These are phyloP conservation scores for Saguinus midas DNA, from an alignment of 2,113 vertebrate genomes.

Conservation along the genomic window DNA sequence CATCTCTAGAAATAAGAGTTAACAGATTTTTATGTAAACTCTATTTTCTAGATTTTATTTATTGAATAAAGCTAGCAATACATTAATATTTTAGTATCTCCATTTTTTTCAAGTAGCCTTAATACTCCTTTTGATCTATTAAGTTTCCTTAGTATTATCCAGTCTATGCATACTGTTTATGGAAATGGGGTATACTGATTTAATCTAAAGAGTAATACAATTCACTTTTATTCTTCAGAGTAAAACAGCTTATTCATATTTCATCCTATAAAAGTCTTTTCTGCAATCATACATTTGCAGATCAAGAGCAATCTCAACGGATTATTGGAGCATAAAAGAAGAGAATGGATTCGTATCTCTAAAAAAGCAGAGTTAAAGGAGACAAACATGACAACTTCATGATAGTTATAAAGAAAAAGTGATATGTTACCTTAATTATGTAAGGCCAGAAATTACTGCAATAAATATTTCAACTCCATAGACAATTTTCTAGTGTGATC, in stretches of 20 bases:
- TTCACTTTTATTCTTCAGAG: conserved; percentile 43
- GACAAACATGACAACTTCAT: conserved; percentile 20
- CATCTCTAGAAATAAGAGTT: background rate
- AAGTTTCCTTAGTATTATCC: background rate
- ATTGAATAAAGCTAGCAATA: conserved; percentile 11
- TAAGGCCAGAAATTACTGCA: conserved; percentile 12
- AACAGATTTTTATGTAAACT: conserved; percentile 21
- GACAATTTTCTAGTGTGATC: background rate
- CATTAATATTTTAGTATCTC: conserved; percentile 19
- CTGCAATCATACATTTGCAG: conserved; percentile 3
- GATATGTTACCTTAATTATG: conserved; percentile 39
- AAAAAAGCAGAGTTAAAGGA: conserved; percentile 40
- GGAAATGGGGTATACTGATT: conserved; percentile 53
- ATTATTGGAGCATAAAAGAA: background rate
- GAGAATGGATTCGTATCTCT: background rate
- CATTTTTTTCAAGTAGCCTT: conserved; percentile 14
- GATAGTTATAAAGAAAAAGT: background rate
- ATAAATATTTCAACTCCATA: conserved; percentile 38
- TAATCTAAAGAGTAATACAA: conserved; percentile 57
- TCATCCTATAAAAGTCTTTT: conserved; percentile 53
- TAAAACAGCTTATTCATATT: conserved; percentile 51
- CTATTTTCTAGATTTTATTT: background rate
- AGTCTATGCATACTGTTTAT: conserved; percentile 34
- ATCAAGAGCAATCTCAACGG: background rate
- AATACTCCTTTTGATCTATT: conserved; percentile 37